phyloP scores from a whole-genome alignment of 1,140 invertebrate species.

The Whitmania pigra region DNA sequence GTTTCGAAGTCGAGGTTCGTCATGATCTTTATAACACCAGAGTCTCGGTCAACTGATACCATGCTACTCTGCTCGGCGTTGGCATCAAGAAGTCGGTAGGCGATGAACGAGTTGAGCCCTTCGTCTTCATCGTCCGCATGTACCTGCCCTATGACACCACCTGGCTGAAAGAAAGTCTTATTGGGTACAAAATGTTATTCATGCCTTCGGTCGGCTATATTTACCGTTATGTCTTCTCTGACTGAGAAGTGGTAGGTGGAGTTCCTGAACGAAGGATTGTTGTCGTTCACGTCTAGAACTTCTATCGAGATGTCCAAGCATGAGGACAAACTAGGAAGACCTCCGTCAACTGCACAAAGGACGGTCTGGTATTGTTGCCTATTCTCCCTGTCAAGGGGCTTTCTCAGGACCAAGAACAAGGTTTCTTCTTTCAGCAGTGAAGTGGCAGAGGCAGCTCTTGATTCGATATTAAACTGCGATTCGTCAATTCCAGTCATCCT shows the following conservation, averaged over 20 bases:
- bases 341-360: conserved; percentile 21
- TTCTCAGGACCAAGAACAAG: conserved; percentile 14
- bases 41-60: conserved; percentile 13
- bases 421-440: neutral
- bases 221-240: conserved; percentile 68
- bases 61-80: conserved; percentile 16
- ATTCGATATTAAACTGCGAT: neutral
- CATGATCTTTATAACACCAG: conserved; percentile 16
- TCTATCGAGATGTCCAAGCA: conserved; percentile 12
- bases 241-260: conserved; percentile 50
- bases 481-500: conserved; percentile 3
- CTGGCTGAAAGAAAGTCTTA: conserved; percentile 40
- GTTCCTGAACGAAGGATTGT: conserved; percentile 40
- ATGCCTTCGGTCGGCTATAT: no score
- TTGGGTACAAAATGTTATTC: no score
- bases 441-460: no score
- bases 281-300: conserved; percentile 35
- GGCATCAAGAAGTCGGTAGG: conserved; percentile 61
- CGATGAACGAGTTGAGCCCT: conserved; percentile 33
- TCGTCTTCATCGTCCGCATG: conserved; percentile 47
- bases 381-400: conserved; percentile 22
- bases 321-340: conserved; percentile 6
- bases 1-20: conserved; percentile 20
- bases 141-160: conserved; percentile 66
- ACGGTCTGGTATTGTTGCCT: conserved; percentile 18